phyloP scores from a whole-genome alignment of 2,113 vertebrate genomes.

The Tapirus terrestris region DNA sequence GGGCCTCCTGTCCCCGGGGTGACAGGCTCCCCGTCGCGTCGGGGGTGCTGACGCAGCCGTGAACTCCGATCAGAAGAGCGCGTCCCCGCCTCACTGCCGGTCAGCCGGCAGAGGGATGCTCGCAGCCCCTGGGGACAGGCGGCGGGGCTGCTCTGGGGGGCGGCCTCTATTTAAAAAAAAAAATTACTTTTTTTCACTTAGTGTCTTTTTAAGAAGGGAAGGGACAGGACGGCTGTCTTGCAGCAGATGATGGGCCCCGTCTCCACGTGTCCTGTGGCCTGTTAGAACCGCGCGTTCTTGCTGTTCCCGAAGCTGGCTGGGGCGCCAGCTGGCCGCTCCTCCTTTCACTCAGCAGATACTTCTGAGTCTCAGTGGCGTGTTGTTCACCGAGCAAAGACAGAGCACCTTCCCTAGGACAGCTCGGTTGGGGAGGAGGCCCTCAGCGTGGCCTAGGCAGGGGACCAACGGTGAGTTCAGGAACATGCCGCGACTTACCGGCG shows the following conservation, averaged over 20 bases:
- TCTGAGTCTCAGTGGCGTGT: background rate
- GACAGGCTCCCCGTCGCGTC: background rate
- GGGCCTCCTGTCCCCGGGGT: background rate
- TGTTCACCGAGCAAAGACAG: background rate
- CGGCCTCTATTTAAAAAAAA: background rate
- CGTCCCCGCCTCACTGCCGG: background rate
- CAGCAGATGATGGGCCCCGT: background rate
- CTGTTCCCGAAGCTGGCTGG: rapidly evolving
- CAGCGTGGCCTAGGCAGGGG: background rate
- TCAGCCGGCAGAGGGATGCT: background rate
- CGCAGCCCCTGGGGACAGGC: background rate
- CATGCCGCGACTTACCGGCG: background rate
- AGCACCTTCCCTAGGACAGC: background rate
- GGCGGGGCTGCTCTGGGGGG: background rate
- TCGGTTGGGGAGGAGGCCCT: too few species aligned
- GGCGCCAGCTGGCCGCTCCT: rapidly evolving
- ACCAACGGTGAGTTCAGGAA: background rate
- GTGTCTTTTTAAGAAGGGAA: background rate
- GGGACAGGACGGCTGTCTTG: too few species aligned
- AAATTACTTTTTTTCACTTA: background rate
- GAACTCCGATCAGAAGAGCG: background rate
- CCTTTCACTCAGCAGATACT: background rate
- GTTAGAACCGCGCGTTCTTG: rapidly evolving
- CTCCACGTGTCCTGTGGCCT: rapidly evolving
- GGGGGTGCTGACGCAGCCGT: rapidly evolving